Evolutionary conservation across 2,888 invertebrate genomes (phyloP).

Genomic region (Gnatocerus cornutus): DNA sequence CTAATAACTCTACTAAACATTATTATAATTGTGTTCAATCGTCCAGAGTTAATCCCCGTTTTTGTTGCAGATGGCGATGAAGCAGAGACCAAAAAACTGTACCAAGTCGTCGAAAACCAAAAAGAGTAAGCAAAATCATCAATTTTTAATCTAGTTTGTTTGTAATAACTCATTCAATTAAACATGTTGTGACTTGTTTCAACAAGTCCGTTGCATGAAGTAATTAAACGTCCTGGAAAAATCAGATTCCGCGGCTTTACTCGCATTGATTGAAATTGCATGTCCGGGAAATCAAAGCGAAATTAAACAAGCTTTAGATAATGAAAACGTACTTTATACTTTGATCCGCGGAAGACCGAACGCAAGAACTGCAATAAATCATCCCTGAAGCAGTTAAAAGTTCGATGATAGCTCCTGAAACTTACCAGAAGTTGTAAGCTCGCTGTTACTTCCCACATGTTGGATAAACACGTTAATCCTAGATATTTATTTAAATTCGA

Average conservation of each 20-base stretch:
- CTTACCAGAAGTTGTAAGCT: not conserved
- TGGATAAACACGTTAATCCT: not conserved
- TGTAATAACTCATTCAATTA: too few species aligned
- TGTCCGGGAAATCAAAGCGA: not conserved
- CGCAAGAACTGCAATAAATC: not conserved
- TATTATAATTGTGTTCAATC: too few species aligned
- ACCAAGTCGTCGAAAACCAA: slow-evolving; percentile 63
- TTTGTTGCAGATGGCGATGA: slow-evolving; percentile 51
- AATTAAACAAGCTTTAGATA: not conserved
- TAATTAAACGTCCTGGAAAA: not conserved
- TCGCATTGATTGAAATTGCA: not conserved
- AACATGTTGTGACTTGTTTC: not conserved
- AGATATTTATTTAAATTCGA: not conserved
- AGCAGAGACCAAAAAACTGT: slow-evolving; percentile 60
- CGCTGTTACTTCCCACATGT: not conserved
- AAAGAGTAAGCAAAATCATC: slow-evolving; percentile 61
- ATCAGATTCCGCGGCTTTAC: not conserved
- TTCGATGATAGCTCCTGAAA: not conserved
- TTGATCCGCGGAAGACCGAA: not conserved
- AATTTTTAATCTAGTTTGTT: too few species aligned
- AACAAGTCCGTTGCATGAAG: not conserved
- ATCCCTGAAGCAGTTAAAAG: not conserved
- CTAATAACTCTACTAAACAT: not conserved
- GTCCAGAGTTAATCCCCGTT: not conserved
- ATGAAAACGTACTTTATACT: not conserved